Percentiles rank a stretch among this genome's conserved stretches.
Conservation (phyloP, 2,113 vertebrate species). For the Sminthopsis crassicaudata region DNA sequence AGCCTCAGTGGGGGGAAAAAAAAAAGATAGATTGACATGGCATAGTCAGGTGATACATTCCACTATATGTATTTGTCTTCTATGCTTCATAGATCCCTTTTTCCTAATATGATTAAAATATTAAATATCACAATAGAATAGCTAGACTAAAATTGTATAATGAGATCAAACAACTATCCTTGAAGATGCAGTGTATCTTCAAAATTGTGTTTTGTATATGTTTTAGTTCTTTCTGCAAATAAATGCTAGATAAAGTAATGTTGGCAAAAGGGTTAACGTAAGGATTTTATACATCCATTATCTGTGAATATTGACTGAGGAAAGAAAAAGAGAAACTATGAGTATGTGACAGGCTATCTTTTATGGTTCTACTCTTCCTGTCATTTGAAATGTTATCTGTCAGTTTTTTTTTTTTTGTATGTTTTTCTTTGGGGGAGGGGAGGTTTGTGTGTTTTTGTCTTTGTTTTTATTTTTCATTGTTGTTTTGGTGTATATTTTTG, state of each 20-base stretch:
- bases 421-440: neutral
- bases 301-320: neutral
- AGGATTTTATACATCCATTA: neutral
- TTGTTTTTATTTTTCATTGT: too few species aligned
- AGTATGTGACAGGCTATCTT: neutral
- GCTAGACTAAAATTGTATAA: neutral
- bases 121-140: neutral
- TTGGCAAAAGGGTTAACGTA: neutral
- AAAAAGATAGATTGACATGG: neutral
- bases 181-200: neutral
- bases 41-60: neutral
- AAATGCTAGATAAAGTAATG: neutral
- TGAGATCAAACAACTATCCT: neutral
- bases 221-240: neutral
- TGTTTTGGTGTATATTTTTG: neutral
- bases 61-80: neutral
- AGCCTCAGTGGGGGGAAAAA: too few species aligned
- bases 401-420: neutral
- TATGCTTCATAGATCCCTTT: neutral
- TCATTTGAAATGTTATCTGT: neutral
- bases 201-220: neutral
- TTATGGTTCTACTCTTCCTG: neutral
- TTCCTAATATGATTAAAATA: neutral
- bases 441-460: too few species aligned
- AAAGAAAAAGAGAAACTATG: neutral